Conservation (phyloP, 2,888 invertebrate genomes). For the Drosophila eohydei region DNA sequence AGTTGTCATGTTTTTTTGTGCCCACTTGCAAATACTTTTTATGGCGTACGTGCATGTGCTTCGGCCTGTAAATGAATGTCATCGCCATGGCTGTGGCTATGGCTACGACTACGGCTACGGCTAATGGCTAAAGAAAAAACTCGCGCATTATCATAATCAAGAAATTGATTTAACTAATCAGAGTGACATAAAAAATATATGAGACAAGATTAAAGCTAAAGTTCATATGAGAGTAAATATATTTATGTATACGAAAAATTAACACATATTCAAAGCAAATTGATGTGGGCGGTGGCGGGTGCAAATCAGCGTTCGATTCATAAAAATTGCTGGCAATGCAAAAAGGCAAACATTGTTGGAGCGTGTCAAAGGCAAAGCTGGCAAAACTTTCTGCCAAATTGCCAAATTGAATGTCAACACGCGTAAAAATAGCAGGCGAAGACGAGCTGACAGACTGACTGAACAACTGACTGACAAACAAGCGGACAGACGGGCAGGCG, state of each 20-base stretch:
- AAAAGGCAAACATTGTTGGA: slow-evolving; percentile 59
- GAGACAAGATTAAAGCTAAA: slow-evolving; percentile 39
- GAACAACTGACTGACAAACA: neutral
- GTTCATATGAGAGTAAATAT: slow-evolving; percentile 6
- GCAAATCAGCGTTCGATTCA: slow-evolving; percentile 77
- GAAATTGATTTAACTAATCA: slow-evolving; percentile 77
- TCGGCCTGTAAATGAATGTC: slow-evolving; percentile 40
- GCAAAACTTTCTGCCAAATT: slow-evolving; percentile 74
- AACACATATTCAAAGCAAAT: slow-evolving; percentile 71
- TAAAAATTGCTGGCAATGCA: slow-evolving; percentile 61
- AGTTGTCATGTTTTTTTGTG: slow-evolving; percentile 53
- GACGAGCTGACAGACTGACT: slow-evolving; percentile 10
- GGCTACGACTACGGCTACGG: neutral
- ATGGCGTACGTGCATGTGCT: slow-evolving; percentile 44
- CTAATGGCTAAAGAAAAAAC: slow-evolving; percentile 6
- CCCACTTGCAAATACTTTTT: slow-evolving; percentile 15
- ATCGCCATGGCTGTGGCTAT: neutral
- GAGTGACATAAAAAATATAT: slow-evolving; percentile 52
- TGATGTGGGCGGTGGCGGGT: slow-evolving; percentile 2
- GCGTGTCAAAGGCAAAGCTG: slow-evolving; percentile 62
- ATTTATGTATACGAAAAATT: slow-evolving; percentile 43
- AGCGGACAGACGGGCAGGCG: neutral
- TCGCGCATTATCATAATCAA: slow-evolving; percentile 64
- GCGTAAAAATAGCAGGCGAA: slow-evolving; percentile 73
- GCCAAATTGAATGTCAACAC: slow-evolving; percentile 81